Percentiles rank a stretch among this genome's conserved stretches.
These are phyloP conservation scores for Lateolabrax maculatus DNA, from an alignment of 2,797 vertebrate species.

Conservation along the genomic window DNA sequence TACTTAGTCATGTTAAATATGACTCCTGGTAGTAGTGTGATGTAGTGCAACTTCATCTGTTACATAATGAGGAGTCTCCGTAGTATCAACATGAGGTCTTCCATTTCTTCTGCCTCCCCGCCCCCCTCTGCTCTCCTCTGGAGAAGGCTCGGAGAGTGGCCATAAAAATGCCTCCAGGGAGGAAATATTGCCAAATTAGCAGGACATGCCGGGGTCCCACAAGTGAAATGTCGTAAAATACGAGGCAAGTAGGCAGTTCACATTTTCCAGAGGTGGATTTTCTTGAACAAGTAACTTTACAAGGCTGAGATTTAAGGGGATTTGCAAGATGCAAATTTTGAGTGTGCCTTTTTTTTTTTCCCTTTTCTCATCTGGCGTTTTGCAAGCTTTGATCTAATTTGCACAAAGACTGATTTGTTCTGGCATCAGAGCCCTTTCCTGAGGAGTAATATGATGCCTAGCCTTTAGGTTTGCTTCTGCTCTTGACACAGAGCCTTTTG, in stretches of 20 bases:
- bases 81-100: constrained; percentile 77
- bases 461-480: constrained; percentile 47
- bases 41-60: constrained; percentile 68
- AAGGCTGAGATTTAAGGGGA: constrained; percentile 47
- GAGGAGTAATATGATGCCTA: constrained; percentile 41
- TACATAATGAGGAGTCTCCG: constrained; percentile 79
- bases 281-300: constrained; percentile 44
- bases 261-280: constrained; percentile 58
- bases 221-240: constrained; percentile 77
- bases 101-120: constrained; percentile 49
- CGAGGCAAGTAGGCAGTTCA: constrained; percentile 60
- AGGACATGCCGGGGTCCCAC: constrained; percentile 71
- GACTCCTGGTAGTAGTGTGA: constrained; percentile 61
- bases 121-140: constrained; percentile 57
- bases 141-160: constrained; percentile 61
- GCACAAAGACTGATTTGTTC: constrained; percentile 55
- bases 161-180: constrained; percentile 83
- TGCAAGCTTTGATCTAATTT: constrained; percentile 58
- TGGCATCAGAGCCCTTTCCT: constrained; percentile 44
- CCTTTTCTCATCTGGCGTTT: constrained; percentile 20
- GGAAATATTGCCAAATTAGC: constrained; percentile 86
- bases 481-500: constrained; percentile 44
- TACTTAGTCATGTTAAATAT: constrained; percentile 51
- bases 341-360: constrained; percentile 17
- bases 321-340: constrained; percentile 61